Conservation (phyloP, 2,888 invertebrate genomes). For the Hymenopus coronatus region DNA sequence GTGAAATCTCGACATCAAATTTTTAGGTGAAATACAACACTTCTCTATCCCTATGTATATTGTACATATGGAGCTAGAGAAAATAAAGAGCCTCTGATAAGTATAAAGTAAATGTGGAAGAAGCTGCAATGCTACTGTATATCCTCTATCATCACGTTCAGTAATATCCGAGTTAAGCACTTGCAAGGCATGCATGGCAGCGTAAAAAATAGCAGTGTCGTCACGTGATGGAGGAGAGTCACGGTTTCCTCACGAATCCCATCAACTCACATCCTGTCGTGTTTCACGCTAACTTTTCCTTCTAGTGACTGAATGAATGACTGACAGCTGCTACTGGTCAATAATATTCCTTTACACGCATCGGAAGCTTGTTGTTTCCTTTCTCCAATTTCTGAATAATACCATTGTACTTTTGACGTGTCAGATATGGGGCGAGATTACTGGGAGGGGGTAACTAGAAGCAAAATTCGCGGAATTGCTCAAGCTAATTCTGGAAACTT, state of each 20-base stretch:
- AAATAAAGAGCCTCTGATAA: too few species aligned
- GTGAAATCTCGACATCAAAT: too few species aligned
- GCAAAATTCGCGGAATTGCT: too few species aligned
- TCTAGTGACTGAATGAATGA: neutral
- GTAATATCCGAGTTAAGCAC: neutral
- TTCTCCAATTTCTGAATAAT: neutral
- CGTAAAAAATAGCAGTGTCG: neutral
- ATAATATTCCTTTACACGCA: neutral
- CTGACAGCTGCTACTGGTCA: neutral
- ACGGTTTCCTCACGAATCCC: constrained; percentile 6
- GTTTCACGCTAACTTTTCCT: neutral
- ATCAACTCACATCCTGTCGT: constrained; percentile 4
- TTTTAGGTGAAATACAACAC: too few species aligned
- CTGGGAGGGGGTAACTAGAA: too few species aligned
- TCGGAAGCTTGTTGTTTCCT: neutral
- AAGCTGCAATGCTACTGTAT: neutral
- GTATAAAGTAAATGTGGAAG: neutral
- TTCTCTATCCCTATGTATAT: too few species aligned
- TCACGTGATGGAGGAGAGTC: neutral
- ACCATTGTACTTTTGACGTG: neutral
- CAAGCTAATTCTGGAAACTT: too few species aligned
- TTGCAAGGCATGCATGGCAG: neutral
- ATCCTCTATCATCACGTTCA: neutral
- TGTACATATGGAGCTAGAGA: too few species aligned
- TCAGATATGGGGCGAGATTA: too few species aligned